These are phyloP conservation scores for Acleris sparsana DNA, from an alignment of 2,888 invertebrate genomes.

Conservation along the genomic window DNA sequence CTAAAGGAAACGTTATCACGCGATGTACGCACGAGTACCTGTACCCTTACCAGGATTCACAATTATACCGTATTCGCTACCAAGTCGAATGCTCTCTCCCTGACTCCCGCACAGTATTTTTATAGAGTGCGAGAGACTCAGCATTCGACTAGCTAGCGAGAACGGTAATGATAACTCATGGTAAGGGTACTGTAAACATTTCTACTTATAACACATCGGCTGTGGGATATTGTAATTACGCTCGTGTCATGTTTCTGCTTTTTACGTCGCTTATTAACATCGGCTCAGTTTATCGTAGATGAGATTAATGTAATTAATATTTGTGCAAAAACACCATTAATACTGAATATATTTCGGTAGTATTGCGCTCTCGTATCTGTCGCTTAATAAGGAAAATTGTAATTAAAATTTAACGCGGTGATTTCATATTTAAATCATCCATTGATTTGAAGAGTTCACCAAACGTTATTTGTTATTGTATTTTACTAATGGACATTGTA, in stretches of 20 bases:
- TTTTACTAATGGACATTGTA: too few species aligned
- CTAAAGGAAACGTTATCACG: slow-evolving; percentile 12
- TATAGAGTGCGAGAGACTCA: too few species aligned
- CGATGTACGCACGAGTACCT: slow-evolving; percentile 50
- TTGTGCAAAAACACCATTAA: background rate
- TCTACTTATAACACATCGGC: slow-evolving; percentile 53
- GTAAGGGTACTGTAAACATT: slow-evolving; percentile 47
- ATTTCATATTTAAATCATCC: background rate
- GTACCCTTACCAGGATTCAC: slow-evolving; percentile 34
- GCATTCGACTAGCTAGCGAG: too few species aligned
- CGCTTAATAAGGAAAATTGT: background rate
- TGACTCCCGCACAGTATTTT: too few species aligned
- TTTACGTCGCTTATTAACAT: slow-evolving; percentile 53
- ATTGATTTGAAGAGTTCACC: too few species aligned
- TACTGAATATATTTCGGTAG: background rate
- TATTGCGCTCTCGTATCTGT: too few species aligned
- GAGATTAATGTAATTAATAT: slow-evolving; percentile 8
- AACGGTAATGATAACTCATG: too few species aligned
- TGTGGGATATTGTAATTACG: slow-evolving; percentile 70
- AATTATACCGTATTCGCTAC: too few species aligned
- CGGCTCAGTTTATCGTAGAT: slow-evolving; percentile 44
- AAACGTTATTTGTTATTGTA: background rate
- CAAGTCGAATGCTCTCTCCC: too few species aligned
- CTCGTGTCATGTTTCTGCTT: slow-evolving; percentile 48
- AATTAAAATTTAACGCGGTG: background rate